These are phyloP conservation scores for Asbolus verrucosus DNA, from an alignment of 1,140 invertebrate species.

Conservation along the genomic window DNA sequence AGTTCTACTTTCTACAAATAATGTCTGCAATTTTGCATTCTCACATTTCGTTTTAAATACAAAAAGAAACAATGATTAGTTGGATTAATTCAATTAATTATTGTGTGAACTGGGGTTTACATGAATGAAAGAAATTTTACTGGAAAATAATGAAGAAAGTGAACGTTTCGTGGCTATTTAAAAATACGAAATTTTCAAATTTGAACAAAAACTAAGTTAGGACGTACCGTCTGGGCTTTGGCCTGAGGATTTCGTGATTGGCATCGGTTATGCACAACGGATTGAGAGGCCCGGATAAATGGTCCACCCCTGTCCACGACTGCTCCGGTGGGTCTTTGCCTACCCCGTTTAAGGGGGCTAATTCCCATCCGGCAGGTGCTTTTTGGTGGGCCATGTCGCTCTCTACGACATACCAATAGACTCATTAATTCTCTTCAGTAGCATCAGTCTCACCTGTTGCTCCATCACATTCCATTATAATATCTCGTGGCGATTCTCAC, in stretches of 20 bases:
- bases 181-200: not conserved
- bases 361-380: slow-evolving; percentile 56
- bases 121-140: not conserved
- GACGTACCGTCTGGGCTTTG: slow-evolving; percentile 83
- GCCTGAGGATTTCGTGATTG: slow-evolving; percentile 86
- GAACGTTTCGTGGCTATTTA: not conserved
- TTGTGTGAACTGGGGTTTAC: slow-evolving; percentile 17
- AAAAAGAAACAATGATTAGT: slow-evolving; percentile 23
- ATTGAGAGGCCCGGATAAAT: slow-evolving; percentile 74
- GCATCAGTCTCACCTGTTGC: slow-evolving; percentile 41
- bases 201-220: not conserved
- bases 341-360: slow-evolving; percentile 53
- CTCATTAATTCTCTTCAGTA: slow-evolving; percentile 30
- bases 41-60: slow-evolving; percentile 27
- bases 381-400: slow-evolving; percentile 55
- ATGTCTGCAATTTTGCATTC: slow-evolving; percentile 26
- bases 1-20: slow-evolving; percentile 36
- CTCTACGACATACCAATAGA: slow-evolving; percentile 45
- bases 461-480: slow-evolving; percentile 40
- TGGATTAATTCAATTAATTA: slow-evolving; percentile 33
- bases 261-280: slow-evolving; percentile 77
- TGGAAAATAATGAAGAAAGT: slow-evolving; percentile 19
- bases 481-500: not conserved
- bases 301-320: slow-evolving; percentile 68
- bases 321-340: slow-evolving; percentile 57